Evolutionary conservation across 2,888 invertebrate genomes (phyloP), one percentile per base, ranked within the genome.

Genomic region (Leptinotarsa haldemani): DNA sequence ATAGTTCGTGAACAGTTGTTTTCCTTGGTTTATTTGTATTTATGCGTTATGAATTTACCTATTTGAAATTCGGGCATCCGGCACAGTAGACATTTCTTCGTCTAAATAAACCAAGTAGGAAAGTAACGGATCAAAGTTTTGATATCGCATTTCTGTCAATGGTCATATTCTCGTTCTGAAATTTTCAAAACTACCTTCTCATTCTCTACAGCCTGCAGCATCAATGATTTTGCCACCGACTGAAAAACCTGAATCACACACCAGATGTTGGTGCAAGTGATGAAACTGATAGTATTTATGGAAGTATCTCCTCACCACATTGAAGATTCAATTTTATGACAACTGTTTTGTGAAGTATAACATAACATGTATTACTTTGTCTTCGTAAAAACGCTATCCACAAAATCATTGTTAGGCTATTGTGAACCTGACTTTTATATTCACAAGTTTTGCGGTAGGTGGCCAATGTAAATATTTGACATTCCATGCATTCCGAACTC

Each of bases 391-490:
- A 4, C 4, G 18, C 52, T 40, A 40, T 25, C 1, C 30, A 5
- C 13, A 40, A 53, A 46, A 22, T 40, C 12, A 47, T 52, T 20
- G 48, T 69, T 71, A 18, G 5, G 47, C 18, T 53, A 46, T 72
- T 77, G 77, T 81, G 69, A 79, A 70, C 63, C 25, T 30, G 65
- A 50, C 56, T 72, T 66, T 70, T 48, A 83, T 82, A 82, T 88
- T 87, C 80, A 85, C 84, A 90, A 89, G 89, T 89, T 90, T 86
- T 84, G 86, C 87, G 86, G 88, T 85, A 91, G 91, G 89, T 90
- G 91, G 89, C 90, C 89, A 89, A 89, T 90, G 90, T 90, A 90
- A 90, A 91, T 91, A 91, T 90, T 91, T 91, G 89, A 89, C 90
- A 92, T 92, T 90, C 91, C 90, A 83, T 83, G 87, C 89, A 91